Conservation (phyloP, 2,888 invertebrate genomes). For the Tricholauxania praeusta region DNA sequence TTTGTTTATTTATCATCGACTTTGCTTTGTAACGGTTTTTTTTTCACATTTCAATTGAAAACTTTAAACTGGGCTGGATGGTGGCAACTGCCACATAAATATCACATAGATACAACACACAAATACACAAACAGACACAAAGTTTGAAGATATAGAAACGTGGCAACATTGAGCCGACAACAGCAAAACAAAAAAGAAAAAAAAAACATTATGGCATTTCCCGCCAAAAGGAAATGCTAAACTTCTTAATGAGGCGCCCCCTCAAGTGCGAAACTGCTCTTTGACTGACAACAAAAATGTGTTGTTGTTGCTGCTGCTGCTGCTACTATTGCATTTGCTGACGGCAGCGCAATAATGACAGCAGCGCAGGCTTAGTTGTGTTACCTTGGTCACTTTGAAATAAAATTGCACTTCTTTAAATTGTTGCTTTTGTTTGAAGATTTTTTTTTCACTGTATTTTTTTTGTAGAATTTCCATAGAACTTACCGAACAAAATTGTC, state of each 20-base stretch:
- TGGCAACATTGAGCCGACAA: slow-evolving; percentile 33
- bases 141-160: not conserved
- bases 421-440: not conserved
- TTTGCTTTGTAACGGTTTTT: not conserved
- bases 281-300: not conserved
- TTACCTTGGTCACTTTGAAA: slow-evolving; percentile 1
- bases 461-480: not conserved
- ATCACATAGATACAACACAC: slow-evolving; percentile 57
- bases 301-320: slow-evolving; percentile 34
- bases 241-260: slow-evolving; percentile 45
- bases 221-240: slow-evolving; percentile 55
- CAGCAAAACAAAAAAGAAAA: slow-evolving; percentile 16
- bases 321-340: slow-evolving; percentile 27
- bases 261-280: not conserved
- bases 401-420: not conserved
- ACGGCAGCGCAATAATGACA: slow-evolving; percentile 14
- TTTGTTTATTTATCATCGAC: not conserved
- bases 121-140: slow-evolving; percentile 54
- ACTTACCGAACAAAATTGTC: slow-evolving; percentile 19
- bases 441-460: not conserved
- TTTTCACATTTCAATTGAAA: not conserved
- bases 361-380: not conserved
- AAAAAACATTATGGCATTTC: slow-evolving; percentile 25
- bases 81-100: slow-evolving; percentile 50
- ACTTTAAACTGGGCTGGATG: slow-evolving; percentile 12